Conservation (phyloP, 2,797 vertebrate species). For the Neoniphon sammara region DNA sequence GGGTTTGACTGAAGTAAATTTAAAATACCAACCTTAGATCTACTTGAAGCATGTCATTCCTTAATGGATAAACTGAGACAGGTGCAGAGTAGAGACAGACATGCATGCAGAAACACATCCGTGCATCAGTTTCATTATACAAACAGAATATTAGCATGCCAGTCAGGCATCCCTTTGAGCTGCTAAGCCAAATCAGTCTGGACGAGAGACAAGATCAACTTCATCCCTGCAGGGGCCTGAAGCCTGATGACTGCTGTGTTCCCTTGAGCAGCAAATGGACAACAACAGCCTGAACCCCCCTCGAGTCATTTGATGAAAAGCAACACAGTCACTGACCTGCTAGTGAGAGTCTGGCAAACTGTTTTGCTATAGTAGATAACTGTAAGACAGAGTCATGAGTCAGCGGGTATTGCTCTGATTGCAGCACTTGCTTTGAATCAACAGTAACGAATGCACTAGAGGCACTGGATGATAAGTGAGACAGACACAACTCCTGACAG, state of each 20-base stretch:
- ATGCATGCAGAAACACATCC: not conserved
- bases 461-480: not conserved
- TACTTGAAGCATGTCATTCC: not conserved
- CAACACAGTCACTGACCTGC: not conserved
- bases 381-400: not conserved
- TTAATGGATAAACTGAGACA: not conserved
- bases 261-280: not conserved
- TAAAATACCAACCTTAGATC: too few relatives aligned
- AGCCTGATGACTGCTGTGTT: not conserved
- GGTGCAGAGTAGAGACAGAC: not conserved
- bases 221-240: not conserved
- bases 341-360: not conserved
- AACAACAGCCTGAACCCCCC: not conserved
- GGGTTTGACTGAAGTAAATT: too few relatives aligned
- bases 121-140: conserved; percentile 9
- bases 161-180: conserved; percentile 16
- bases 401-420: not conserved
- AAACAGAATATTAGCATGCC: conserved; percentile 19
- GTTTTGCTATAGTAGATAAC: not conserved
- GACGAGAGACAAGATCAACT: conserved; percentile 2
- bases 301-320: not conserved
- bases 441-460: not conserved
- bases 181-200: conserved; percentile 16
- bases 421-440: not conserved
- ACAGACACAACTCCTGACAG: not conserved